Base-by-base conservation (phyloP, 2,888 invertebrate genomes). In the Rhingia campestris region DNA sequence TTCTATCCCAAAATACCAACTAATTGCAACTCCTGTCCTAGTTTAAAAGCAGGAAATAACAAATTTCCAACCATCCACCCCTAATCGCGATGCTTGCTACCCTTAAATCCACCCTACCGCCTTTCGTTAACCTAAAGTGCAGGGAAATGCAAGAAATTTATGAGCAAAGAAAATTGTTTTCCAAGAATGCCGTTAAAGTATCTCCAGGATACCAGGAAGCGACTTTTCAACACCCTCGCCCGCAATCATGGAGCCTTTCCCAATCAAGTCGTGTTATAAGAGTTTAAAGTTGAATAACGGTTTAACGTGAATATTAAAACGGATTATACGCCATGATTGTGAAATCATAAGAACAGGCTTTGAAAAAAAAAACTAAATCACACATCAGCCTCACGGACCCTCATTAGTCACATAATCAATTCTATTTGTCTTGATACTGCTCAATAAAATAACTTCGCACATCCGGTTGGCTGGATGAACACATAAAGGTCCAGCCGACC, bases 351-450 rank as follows among this genome's bases (percentile, higher is more conserved):
- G 10, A 35, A 9, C 12, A 3, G 6, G 41, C 14, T 43, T 32
- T 53, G 22, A 35, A 39, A 37, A 22, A n/a, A 32, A 30, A 51
- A 5, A 32, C 9, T 12, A 6, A 53, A 33, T 32, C 39, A 39
- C 59, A 45, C 56, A 64, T 51, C 39, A 58, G 33, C 3, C 64
- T 56, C 56, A 74, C 66, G 47, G 22, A n/a, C 54, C 10, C 64
- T 66, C 66, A 74, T 74, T 74, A 74, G 74, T 74, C 74, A 66
- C 30, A 58, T 33, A 56, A 47, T 64, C 74, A 64, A 45, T 56
- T 64, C 47, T 47, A 49, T 73, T 54, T 35, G 45, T 54, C 30
- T 9, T 47, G 35, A n/a, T 56, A 37, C 39, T 32, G 33, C 64
- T n/a, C n/a, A n/a, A 66, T 74, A 74, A 66, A 49, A 64, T 39